phyloP scores from a whole-genome alignment of 30 jellyfish, hydroid and myxozoan genomes.

The Rhopilema esculentum region DNA sequence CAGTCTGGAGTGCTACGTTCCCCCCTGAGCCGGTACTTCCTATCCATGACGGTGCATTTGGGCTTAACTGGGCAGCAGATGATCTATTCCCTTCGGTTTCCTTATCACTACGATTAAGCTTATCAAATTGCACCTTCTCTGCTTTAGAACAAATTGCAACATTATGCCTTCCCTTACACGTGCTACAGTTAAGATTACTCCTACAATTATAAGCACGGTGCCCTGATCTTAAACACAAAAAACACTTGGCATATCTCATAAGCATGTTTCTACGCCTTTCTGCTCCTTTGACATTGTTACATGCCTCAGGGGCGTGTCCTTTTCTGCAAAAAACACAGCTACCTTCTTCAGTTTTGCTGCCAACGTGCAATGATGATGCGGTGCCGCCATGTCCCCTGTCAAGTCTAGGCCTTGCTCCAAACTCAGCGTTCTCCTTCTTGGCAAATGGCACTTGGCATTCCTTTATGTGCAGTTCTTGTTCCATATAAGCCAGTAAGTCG shows the following conservation, averaged over 20 bases:
- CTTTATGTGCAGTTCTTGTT: conserved; percentile 8
- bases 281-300: conserved; percentile 32
- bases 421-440: too few species aligned
- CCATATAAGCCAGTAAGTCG: conserved; percentile 2
- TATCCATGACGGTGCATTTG: conserved; percentile 10
- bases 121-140: neutral
- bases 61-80: too few species aligned
- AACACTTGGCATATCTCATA: too few species aligned
- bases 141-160: neutral
- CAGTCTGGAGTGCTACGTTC: conserved; percentile 4
- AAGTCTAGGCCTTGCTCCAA: neutral
- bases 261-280: too few species aligned
- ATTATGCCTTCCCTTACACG: conserved; percentile 10
- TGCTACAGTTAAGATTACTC: neutral
- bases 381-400: conserved; percentile 5
- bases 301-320: conserved; percentile 42
- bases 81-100: too few species aligned
- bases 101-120: too few species aligned
- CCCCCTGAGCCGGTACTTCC: conserved; percentile 11
- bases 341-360: neutral
- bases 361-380: conserved; percentile 3
- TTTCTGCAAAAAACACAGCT: conserved; percentile 27
- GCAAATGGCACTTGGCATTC: conserved; percentile 36
- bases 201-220: conserved; percentile 21
- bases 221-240: conserved; percentile 17